Base-by-base conservation (phyloP, 2,888 invertebrate genomes). In the Zootermopsis nevadensis region DNA sequence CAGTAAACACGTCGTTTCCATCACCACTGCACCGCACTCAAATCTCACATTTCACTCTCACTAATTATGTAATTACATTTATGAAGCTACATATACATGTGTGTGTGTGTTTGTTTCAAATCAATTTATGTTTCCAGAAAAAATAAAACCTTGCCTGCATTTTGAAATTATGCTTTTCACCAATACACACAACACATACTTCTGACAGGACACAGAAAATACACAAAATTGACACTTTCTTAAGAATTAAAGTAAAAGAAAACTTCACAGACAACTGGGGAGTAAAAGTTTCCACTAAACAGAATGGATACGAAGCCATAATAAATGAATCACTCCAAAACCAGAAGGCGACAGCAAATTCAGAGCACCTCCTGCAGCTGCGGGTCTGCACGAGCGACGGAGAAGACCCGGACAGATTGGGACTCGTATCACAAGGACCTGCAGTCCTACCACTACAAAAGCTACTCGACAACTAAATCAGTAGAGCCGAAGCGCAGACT, bases 401-500 rank as follows among this genome's bases (percentile, higher is more conserved):
- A 82, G 27, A 69, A 53, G 79, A 38, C 38, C 8, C 38, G 35
- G 31, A 67, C 24, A 69, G 69, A 27, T 19, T 33, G 35, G 19
- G 69, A 35, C 55, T 33, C 66, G 31, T 24, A 27, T 30, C 33
- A 38, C 35, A n/a, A 79, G 60, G 66, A 72, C 22, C 42, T 24
- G 12, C 79, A 79, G 42, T 69, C 82, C 82, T 69, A 53, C 82
- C 69, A 69, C 82, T 69, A 79, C 76, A 79, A 79, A 79, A 66
- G 82, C 82, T n/a, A 53, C 77, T 79, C 69, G 66, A 69, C 82
- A 66, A 82, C 82, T 82, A 82, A 77, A 77, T 74, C 38, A 8
- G 33, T 38, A 74, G 33, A 79, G 66, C 55, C 24, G 24, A 53
- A 81, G 77, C 83, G 81, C 80, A 80, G 81, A 81, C 83, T 48